These are phyloP conservation scores for Cephalopachus bancanus DNA, from an alignment of 2,797 vertebrate species.

Conservation along the genomic window DNA sequence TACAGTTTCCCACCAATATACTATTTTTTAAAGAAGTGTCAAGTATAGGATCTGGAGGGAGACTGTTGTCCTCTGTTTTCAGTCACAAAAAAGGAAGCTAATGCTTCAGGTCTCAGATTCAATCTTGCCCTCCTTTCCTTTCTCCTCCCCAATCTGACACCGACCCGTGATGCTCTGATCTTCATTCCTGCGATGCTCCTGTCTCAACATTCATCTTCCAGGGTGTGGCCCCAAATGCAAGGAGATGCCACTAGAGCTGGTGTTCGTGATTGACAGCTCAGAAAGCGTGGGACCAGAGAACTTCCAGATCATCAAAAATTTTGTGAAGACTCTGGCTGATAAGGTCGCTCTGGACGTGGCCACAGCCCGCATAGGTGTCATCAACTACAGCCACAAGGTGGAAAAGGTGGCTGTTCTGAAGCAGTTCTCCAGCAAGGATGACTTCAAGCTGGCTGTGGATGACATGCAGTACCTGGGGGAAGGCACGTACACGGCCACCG, in stretches of 20 bases:
- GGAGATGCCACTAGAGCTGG: slow-evolving; percentile 91
- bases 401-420: slow-evolving; percentile 90
- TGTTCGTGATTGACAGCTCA: slow-evolving; percentile 96
- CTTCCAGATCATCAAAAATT: slow-evolving; percentile 93
- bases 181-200: slow-evolving; percentile 40
- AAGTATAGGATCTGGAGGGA: neutral
- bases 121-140: neutral
- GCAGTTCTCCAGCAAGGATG: slow-evolving; percentile 87
- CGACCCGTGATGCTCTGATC: neutral
- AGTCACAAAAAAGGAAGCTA: neutral
- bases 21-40: neutral
- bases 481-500: slow-evolving; percentile 93
- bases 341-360: slow-evolving; percentile 85
- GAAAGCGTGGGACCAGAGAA: slow-evolving; percentile 94
- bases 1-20: neutral
- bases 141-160: too few relatives aligned
- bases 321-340: slow-evolving; percentile 91
- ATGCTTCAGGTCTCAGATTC: neutral
- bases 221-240: slow-evolving; percentile 93
- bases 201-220: slow-evolving; percentile 79
- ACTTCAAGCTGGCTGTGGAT: slow-evolving; percentile 89
- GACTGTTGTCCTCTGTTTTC: neutral
- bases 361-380: slow-evolving; percentile 89
- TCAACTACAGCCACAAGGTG: slow-evolving; percentile 93
- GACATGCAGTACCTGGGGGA: slow-evolving; percentile 93